Evolutionary conservation across 2,888 invertebrate genomes (phyloP).

Genomic region (Oeneis ivallda): DNA sequence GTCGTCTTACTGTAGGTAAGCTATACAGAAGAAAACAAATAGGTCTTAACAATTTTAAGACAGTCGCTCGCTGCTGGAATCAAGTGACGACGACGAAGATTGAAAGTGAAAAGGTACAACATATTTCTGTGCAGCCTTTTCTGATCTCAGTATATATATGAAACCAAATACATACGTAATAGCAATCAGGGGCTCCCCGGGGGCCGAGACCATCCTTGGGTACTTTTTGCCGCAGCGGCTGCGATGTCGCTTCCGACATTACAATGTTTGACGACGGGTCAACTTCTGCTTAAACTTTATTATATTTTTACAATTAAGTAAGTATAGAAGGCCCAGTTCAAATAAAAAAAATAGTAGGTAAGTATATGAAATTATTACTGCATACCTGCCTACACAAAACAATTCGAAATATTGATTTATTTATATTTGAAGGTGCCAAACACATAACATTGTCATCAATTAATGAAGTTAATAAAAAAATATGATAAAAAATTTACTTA

Average conservation of each 20-base stretch:
- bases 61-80: too few relatives aligned
- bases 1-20: too few relatives aligned
- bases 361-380: neutral
- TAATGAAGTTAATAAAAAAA: too few relatives aligned
- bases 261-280: neutral
- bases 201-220: constrained; percentile 71
- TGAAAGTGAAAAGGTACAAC: too few relatives aligned
- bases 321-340: neutral
- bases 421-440: too few relatives aligned
- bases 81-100: too few relatives aligned
- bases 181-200: constrained; percentile 63
- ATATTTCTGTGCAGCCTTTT: too few relatives aligned
- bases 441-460: neutral
- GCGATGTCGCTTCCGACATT: constrained; percentile 16
- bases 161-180: constrained; percentile 57
- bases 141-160: too few relatives aligned
- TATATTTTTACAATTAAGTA: neutral
- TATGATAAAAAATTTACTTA: too few relatives aligned
- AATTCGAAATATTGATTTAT: neutral
- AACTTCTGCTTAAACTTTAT: neutral
- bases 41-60: too few relatives aligned
- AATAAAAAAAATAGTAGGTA: neutral
- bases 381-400: neutral
- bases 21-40: too few relatives aligned
- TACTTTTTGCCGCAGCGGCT: constrained; percentile 45